Evolutionary conservation across 2,888 invertebrate species (phyloP).

Genomic region (Steinernema hermaphroditum): DNA sequence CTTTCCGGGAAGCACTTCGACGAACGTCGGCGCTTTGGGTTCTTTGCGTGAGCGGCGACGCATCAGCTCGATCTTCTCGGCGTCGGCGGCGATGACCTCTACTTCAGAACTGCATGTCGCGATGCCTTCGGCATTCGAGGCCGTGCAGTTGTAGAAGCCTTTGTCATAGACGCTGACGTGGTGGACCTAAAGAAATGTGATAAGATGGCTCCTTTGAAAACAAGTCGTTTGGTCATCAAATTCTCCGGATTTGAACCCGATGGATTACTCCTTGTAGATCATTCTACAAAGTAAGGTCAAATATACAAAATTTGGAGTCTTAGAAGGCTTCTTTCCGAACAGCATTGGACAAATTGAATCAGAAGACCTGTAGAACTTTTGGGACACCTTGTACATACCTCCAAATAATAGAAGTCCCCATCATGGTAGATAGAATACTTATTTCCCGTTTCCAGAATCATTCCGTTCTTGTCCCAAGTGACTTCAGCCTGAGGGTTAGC

Average conservation of each 20-base stretch:
- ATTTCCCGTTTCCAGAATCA: conserved; percentile 66
- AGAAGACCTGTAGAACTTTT: no score
- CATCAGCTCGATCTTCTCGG: conserved; percentile 43
- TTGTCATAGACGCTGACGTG: conserved; percentile 58
- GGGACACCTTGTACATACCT: conserved; percentile 55
- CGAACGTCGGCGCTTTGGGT: conserved; percentile 54
- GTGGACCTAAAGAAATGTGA: conserved; percentile 58
- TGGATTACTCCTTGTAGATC: not conserved
- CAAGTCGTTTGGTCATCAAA: not conserved
- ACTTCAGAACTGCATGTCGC: conserved; percentile 63
- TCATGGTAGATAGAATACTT: conserved; percentile 67
- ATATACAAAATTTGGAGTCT: conserved; percentile 61
- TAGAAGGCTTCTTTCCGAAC: conserved; percentile 67
- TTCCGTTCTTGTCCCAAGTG: conserved; percentile 63
- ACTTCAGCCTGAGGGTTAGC: conserved; percentile 62
- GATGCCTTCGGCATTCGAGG: conserved; percentile 63
- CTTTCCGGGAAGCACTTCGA: conserved; percentile 62
- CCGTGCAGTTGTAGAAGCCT: conserved; percentile 66
- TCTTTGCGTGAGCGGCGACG: conserved; percentile 48
- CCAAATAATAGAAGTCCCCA: conserved; percentile 66
- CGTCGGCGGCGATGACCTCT: conserved; percentile 48
- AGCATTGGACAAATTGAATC: no score
- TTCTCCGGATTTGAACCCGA: not conserved
- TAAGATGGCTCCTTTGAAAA: not conserved
- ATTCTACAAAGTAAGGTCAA: not conserved